Evolutionary conservation across 2,888 invertebrate species (phyloP).

Genomic region (Papilio protenor): DNA sequence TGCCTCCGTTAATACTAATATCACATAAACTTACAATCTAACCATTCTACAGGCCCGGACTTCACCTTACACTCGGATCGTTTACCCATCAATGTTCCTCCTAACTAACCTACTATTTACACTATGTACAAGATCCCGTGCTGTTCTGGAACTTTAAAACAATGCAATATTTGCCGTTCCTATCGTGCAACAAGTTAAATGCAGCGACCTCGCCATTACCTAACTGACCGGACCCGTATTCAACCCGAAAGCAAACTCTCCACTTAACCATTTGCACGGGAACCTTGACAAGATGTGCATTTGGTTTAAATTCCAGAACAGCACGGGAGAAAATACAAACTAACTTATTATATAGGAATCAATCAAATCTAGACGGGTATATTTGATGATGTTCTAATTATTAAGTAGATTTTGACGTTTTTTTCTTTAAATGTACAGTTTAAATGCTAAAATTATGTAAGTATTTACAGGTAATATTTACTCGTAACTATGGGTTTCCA

Average conservation of each 20-base stretch:
- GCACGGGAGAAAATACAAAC: not conserved
- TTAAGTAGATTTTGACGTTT: not conserved
- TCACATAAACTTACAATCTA: not conserved
- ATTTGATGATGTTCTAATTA: not conserved
- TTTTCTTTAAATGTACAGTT: not conserved
- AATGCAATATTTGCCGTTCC: conserved; percentile 38
- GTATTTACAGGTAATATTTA: not conserved
- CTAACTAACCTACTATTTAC: conserved; percentile 24
- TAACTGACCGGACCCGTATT: not conserved
- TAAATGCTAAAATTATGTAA: not conserved
- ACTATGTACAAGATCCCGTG: conserved; percentile 36
- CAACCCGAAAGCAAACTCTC: not conserved
- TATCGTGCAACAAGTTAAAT: conserved; percentile 20
- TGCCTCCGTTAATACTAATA: not conserved
- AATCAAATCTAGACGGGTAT: not conserved
- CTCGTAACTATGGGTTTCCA: not conserved
- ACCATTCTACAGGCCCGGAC: conserved; percentile 12
- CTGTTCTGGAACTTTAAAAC: conserved; percentile 34
- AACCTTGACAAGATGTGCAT: conserved; percentile 28
- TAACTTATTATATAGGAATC: not conserved
- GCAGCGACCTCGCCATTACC: not conserved
- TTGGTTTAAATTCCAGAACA: conserved; percentile 35
- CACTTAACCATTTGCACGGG: conserved; percentile 32
- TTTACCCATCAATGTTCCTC: not conserved
- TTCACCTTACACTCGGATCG: not conserved